Conservation (phyloP, 2,113 vertebrate genomes). For the Tetraodon nigroviridis region DNA sequence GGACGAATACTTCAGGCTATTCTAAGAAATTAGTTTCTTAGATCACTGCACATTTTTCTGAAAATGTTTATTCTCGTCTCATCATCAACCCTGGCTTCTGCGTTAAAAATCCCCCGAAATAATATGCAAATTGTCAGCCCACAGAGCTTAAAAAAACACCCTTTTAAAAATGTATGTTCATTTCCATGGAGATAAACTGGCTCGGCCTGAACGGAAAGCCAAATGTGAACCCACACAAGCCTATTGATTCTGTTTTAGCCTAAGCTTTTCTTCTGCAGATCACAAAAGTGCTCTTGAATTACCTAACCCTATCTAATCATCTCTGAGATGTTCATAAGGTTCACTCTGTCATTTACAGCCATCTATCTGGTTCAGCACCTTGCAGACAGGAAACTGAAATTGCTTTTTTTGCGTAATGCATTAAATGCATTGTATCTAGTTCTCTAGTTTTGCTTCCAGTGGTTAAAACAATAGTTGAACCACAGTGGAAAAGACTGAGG, state of each 20-base stretch:
- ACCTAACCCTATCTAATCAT: not conserved
- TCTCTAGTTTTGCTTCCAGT: no score
- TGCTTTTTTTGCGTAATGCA: constrained; percentile 1
- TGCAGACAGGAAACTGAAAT: not conserved
- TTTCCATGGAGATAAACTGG: constrained; percentile 36
- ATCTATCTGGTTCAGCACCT: not conserved
- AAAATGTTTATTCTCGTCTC: not conserved
- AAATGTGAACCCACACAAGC: constrained; percentile 27
- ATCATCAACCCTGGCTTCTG: not conserved
- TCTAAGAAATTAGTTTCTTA: not conserved
- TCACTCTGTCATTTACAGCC: no score
- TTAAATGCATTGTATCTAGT: accelerated
- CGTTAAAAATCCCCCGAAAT: not conserved
- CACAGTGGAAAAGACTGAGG: no score
- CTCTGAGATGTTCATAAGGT: not conserved
- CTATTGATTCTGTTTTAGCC: constrained; percentile 9
- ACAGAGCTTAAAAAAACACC: constrained; percentile 8
- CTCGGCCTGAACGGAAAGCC: constrained; percentile 10
- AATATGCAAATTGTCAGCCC: constrained; percentile 27
- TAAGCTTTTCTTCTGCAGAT: constrained; percentile 1
- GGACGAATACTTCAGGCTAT: not conserved
- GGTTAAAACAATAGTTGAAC: no score
- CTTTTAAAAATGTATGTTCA: constrained; percentile 20
- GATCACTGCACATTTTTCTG: no score
- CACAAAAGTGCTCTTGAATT: not conserved